Evolutionary conservation across 2,797 vertebrate genomes (phyloP).

Genomic region (Oreochromis mossambicus): DNA sequence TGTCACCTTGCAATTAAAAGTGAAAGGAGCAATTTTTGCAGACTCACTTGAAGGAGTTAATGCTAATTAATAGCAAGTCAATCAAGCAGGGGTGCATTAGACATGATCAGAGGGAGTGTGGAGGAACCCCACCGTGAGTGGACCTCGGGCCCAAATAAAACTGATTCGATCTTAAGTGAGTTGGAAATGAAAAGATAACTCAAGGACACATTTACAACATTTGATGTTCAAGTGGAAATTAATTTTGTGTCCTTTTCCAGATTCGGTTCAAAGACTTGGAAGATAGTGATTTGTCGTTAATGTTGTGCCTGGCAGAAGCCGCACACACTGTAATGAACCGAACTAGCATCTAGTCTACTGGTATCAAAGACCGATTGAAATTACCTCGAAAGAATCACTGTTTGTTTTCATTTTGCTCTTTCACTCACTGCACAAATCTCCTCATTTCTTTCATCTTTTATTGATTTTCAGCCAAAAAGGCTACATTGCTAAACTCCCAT

Average conservation of each 20-base stretch:
- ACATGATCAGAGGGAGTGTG: slow-evolving; percentile 2
- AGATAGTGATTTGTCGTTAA: neutral
- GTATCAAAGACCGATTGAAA: neutral
- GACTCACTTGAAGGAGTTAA: neutral
- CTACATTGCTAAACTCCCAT: neutral
- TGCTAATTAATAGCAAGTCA: slow-evolving; percentile 33
- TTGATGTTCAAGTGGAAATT: neutral
- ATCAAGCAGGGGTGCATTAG: slow-evolving; percentile 26
- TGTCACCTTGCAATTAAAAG: slow-evolving; percentile 49
- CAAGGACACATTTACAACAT: neutral
- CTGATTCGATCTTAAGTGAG: neutral
- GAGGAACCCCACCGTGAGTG: slow-evolving; percentile 13
- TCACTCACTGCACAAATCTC: neutral
- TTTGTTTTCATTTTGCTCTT: neutral
- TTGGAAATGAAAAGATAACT: neutral
- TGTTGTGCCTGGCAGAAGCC: neutral
- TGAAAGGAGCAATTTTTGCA: neutral
- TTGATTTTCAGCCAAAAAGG: neutral
- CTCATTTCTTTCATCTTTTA: neutral
- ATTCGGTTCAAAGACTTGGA: neutral
- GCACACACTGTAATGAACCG: neutral
- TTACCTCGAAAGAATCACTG: neutral
- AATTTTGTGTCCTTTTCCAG: neutral
- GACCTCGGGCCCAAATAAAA: slow-evolving; percentile 15
- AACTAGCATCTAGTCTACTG: neutral